Base-by-base conservation (phyloP, 2,888 invertebrate species). In the Caprella mutica region DNA sequence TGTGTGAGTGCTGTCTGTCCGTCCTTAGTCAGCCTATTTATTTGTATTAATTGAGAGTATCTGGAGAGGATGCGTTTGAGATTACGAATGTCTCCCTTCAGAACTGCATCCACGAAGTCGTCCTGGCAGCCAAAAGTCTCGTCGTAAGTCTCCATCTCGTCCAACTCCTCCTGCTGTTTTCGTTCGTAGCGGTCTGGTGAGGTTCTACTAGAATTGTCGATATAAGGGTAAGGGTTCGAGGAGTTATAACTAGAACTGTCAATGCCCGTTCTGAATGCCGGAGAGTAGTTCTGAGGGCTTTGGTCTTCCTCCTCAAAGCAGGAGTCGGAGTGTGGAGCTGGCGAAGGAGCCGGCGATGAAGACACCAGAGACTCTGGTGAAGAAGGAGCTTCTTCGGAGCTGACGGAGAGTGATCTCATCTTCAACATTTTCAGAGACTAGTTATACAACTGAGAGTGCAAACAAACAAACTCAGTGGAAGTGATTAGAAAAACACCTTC, bases 1-100 rank as follows among this genome's bases (percentile, higher is more conserved):
- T 65, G 62, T 33, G 65, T 65, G 42, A 66, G 55, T 35, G 66
- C 62, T 17, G 66, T 66, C 53, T 63, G 61, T 12, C 66, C 66
- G 27, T 61, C 61, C 12, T 52, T 52, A 14, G 65, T 62, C 54
- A 62, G 61, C 17, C 57, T 54, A 48, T 66, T 65, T 43, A 66
- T 58, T 52, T 65, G 59, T 38, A 65, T 55, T 21, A 65, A 51
- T 40, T 58, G 62, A 1, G 63, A 65, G 51, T 65, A 63, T 54
- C 63, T 27, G 35, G 58, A 58, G 43, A 65, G 54, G 56, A 65
- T 57, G 23, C 59, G 55, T 44, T 63, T 63, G 53, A 63, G 55
- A 30, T 63, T 55, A 2, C 63, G 51, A 1, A 59, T 56, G 52
- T 63, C 55, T 17, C 63, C 63, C 23, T 59, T 58, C 23, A 52